These are phyloP conservation scores for Protosalanx chinensis DNA, from an alignment of 2,797 vertebrate genomes.

Conservation along the genomic window DNA sequence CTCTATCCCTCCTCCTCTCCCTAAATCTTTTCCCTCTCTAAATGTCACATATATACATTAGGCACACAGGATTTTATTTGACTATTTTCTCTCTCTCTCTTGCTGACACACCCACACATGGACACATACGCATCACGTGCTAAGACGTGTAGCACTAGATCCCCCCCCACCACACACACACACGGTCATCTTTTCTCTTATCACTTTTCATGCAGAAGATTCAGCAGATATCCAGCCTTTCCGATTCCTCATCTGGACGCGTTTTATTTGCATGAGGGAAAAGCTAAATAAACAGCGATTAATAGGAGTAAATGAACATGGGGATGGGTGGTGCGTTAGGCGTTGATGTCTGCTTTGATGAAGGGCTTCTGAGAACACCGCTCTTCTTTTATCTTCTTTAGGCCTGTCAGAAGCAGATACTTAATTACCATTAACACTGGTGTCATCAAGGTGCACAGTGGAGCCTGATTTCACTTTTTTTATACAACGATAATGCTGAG, in stretches of 20 bases:
- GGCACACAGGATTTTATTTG: too few species aligned
- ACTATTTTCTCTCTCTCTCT: too few species aligned
- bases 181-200: too few species aligned
- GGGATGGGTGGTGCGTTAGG: slow-evolving; percentile 42
- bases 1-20: too few species aligned
- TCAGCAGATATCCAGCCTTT: slow-evolving; percentile 6
- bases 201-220: too few species aligned
- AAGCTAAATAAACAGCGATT: slow-evolving; percentile 56
- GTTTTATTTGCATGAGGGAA: slow-evolving; percentile 43
- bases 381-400: slow-evolving; percentile 57
- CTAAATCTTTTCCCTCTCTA: too few species aligned
- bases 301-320: slow-evolving; percentile 52
- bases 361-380: slow-evolving; percentile 45
- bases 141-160: too few species aligned
- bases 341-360: slow-evolving; percentile 59
- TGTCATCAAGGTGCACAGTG: slow-evolving; percentile 39
- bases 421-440: slow-evolving; percentile 51
- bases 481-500: slow-evolving; percentile 41
- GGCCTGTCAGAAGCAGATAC: slow-evolving; percentile 57
- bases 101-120: too few species aligned
- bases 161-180: too few species aligned
- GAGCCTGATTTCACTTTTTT: slow-evolving; percentile 48
- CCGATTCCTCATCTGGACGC: slow-evolving; percentile 15
- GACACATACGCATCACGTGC: too few species aligned
- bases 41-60: too few species aligned